Evolutionary conservation across 2,888 invertebrate species (phyloP), one percentile per base, ranked within the genome.

Genomic region (Scaptomyza cyrtandrae): DNA sequence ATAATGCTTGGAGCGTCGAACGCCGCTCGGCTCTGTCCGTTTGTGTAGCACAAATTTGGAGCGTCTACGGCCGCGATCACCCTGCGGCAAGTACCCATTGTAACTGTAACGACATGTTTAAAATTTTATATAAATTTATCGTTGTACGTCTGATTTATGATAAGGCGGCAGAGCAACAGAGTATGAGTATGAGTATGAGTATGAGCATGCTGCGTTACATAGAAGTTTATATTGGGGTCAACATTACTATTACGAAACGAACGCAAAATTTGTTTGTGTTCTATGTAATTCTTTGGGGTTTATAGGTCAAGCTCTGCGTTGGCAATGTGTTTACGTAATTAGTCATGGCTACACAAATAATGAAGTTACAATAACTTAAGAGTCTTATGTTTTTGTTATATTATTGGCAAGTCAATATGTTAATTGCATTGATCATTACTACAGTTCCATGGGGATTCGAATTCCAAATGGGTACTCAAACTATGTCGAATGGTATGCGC

Each of bases 11-110:
- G 97, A 97, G 86, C 98, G 95, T 90, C 97, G 97, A 55, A 99
- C 98, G 62, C 99, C 99, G 93, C 98, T 98, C 69, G 98, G 94
- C 80, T 95, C 94, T 72, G 95, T 94, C 86, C 98, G 94, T 92
- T 97, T 96, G 93, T 95, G 96, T 71, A 99, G 93, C 77, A 98
- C 95, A 93, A 98, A 98, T 93, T 99, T 99, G 93, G 98, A 98
- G 90, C 97, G 95, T 89, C 97, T 95, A 67, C 99, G 94, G 14
- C 98, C 98, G 86, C 97, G 95, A 93, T 98, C 98, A 48, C 98
- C 98, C 90, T 97, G 96, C 76, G 98, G 97, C 89, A 98, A 94
- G 91, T 95, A 96, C 83, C 98, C 98, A 95, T 99, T 99, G 93
- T 99, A 98, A 89, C 97, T 97, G 92, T 64, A 78, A 78, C 39